Percentiles rank a stretch among this genome's conserved stretches.
phyloP scores from a whole-genome alignment of 2,797 vertebrate genomes.

The Rhynchonycteris naso region DNA sequence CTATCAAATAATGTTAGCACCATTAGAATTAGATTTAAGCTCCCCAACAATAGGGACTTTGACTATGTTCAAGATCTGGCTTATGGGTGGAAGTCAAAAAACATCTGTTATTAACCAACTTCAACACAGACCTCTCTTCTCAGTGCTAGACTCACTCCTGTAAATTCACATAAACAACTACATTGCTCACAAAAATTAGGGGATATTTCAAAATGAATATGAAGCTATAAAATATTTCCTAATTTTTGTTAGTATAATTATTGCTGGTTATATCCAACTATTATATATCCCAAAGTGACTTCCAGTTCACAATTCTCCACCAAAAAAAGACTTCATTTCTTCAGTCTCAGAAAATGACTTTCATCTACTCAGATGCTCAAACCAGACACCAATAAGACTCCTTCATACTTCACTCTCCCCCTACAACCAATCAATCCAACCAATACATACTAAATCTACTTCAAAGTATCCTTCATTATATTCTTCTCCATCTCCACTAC shows the following conservation, averaged over 20 bases:
- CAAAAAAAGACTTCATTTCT: conserved; percentile 5
- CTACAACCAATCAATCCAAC: neutral
- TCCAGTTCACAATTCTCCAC: neutral
- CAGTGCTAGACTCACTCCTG: neutral
- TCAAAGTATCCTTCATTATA: neutral
- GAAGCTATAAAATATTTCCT: too few species aligned
- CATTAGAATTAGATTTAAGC: neutral
- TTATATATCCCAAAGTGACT: neutral
- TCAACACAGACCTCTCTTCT: neutral
- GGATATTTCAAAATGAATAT: too few species aligned
- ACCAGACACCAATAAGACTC: neutral
- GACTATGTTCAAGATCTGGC: neutral
- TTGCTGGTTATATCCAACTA: neutral
- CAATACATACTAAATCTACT: neutral
- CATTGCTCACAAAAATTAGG: too few species aligned
- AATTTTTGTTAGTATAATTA: neutral
- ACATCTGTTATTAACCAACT: neutral
- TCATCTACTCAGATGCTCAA: neutral
- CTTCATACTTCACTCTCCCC: neutral
- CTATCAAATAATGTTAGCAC: neutral
- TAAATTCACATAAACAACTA: neutral
- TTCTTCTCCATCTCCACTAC: neutral
- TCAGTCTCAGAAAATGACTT: neutral
- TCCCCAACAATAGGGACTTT: neutral
- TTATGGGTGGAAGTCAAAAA: neutral